A percentile compares a stretch with the other conserved stretches of the same genome.
Evolutionary conservation across 2,113 vertebrate species (phyloP).

Genomic region (Lamprotornis superbus): DNA sequence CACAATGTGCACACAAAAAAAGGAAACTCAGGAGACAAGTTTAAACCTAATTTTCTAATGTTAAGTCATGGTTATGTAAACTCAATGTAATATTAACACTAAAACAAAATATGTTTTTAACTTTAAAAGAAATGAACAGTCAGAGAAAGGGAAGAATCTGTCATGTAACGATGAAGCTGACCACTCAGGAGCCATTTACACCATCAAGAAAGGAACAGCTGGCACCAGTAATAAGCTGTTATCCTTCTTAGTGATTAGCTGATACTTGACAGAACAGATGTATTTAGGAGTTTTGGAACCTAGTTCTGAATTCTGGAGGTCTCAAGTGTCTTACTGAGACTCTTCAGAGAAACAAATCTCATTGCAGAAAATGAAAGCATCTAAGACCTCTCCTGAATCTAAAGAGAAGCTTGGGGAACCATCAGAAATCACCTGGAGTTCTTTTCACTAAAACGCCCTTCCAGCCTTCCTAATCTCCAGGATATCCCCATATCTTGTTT

Average conservation of each 20-base stretch:
- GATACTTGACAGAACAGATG: neutral
- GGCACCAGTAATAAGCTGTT: neutral
- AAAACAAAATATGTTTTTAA: neutral
- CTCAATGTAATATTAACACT: neutral
- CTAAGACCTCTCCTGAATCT: neutral
- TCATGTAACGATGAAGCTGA: neutral
- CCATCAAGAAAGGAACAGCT: neutral
- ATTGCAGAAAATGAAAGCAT: neutral
- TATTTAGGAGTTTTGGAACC: neutral
- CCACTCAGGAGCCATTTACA: neutral
- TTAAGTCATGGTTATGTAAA: neutral
- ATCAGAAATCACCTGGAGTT: neutral
- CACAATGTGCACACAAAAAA: neutral
- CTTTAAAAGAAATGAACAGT: neutral
- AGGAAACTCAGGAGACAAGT: neutral
- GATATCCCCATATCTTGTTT: neutral
- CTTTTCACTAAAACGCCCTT: neutral
- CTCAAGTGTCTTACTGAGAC: neutral
- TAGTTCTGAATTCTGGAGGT: neutral
- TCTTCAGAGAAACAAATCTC: neutral
- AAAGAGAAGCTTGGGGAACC: neutral
- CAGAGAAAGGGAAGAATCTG: neutral
- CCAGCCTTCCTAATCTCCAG: neutral
- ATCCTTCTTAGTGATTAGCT: neutral
- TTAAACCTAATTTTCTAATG: neutral